Percentiles rank a stretch among this genome's conserved stretches.
These are phyloP conservation scores for Nycticorax nycticorax DNA, from an alignment of 2,113 vertebrate genomes.

Conservation along the genomic window DNA sequence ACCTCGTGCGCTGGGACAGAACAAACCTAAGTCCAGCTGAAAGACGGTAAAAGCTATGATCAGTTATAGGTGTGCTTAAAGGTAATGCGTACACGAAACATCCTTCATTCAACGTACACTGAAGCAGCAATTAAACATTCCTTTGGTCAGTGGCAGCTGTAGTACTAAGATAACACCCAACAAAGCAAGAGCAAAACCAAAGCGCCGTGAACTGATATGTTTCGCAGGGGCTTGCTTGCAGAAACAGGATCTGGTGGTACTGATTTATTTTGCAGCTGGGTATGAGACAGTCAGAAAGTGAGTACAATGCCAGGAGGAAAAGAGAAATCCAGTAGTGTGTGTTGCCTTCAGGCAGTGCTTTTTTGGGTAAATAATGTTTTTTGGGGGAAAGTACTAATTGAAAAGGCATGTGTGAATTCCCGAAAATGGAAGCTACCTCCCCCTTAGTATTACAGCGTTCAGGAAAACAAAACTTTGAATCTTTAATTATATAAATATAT, in stretches of 20 bases:
- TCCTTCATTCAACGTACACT: neutral
- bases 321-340: neutral
- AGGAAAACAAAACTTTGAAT: neutral
- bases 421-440: neutral
- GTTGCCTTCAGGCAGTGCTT: neutral
- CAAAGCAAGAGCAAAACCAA: neutral
- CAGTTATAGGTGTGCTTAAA: neutral
- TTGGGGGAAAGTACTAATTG: neutral
- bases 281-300: neutral
- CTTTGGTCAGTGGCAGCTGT: neutral
- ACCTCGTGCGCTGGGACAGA: neutral
- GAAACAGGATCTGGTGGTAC: neutral
- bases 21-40: neutral
- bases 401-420: neutral
- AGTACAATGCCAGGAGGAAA: neutral
- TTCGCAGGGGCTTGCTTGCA: neutral
- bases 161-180: neutral
- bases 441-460: neutral
- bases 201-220: neutral
- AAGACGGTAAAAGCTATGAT: neutral
- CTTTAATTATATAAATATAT: too few species aligned
- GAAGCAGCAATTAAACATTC: neutral
- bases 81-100: neutral
- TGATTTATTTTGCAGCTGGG: neutral
- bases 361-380: neutral